Evolutionary conservation across 37 sponge, comb jelly and placozoan genomes (phyloP).

Genomic region (Agelas oroides): DNA sequence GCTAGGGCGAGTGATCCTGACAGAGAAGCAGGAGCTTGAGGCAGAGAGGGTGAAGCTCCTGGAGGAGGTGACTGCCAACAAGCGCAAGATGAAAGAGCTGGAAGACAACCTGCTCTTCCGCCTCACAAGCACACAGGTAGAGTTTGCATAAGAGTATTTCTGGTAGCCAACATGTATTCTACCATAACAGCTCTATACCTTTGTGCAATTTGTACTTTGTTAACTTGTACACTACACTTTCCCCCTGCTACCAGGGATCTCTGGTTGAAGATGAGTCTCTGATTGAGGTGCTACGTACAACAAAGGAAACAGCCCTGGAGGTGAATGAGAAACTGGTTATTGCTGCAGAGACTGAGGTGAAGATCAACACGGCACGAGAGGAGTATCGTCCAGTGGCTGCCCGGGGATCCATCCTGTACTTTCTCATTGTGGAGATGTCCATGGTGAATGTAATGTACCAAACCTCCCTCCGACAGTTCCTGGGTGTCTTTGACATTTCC

Average conservation of each 20-base stretch:
- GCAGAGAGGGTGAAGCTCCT: slow-evolving; percentile 89
- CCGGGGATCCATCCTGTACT: slow-evolving; percentile 98
- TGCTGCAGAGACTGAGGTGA: slow-evolving; percentile 95
- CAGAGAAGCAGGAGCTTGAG: slow-evolving; percentile 98
- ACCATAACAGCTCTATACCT: too few relatives aligned
- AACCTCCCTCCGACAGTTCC: slow-evolving; percentile 95
- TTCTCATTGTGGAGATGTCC: slow-evolving; percentile 99
- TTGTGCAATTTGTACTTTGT: too few relatives aligned
- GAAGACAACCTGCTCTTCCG: slow-evolving; percentile 97
- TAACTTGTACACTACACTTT: too few relatives aligned
- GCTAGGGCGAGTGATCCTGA: slow-evolving; percentile 96
- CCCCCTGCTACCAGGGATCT: neutral
- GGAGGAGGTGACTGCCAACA: slow-evolving; percentile 97
- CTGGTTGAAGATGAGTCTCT: slow-evolving; percentile 96
- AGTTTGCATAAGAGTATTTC: too few relatives aligned
- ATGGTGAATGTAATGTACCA: slow-evolving; percentile 99
- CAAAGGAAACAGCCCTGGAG: slow-evolving; percentile 95
- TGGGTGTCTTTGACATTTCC: slow-evolving; percentile 91
- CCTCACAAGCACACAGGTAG: slow-evolving; percentile 90
- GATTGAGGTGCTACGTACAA: slow-evolving; percentile 91
- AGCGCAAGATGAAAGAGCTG: slow-evolving; percentile 96
- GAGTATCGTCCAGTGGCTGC: slow-evolving; percentile 99
- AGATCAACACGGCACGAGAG: slow-evolving; percentile 97
- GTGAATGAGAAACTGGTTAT: slow-evolving; percentile 93
- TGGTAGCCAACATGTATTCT: too few relatives aligned